Evolutionary conservation across 2,888 invertebrate species (phyloP), one percentile per base, ranked within the genome.

Genomic region (Hoplodrina ambigua): DNA sequence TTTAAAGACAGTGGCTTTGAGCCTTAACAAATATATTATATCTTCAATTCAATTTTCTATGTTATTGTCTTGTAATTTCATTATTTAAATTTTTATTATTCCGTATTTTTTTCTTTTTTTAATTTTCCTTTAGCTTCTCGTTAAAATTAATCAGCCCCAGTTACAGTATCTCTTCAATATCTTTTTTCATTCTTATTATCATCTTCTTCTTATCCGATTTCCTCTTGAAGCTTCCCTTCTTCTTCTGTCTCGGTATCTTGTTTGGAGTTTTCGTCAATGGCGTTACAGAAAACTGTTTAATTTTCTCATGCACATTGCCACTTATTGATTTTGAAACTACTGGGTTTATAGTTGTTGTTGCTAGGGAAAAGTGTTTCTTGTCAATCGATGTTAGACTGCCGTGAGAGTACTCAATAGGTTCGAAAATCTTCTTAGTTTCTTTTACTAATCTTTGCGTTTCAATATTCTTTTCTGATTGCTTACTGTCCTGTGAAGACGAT

Each of bases 261-360:
- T 85, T 83, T 1, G 94, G 93, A 15, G 86, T 87, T 72, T 90
- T 90, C 0, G 86, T 67, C n/a, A 77, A 63, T 8, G 79, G 74
- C 8, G 78, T 87, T 71, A 90, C 94, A 0, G 94, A 92, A 72
- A 96, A 96, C 77, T 92, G 94, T 76, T 91, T 93, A 13, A 96
- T 94, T 87, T 94, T 96, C n/a, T 96, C 95, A 50, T 93, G 90
- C 0, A 96, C 96, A 76, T 93, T 95, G 0, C 95, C 94, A 58
- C 89, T 85, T 33, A 92, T 89, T 3, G 89, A 86, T 78, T 89
- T 93, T 0, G 91, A 86, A 3, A 91, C 87, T 3, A 90, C 72
- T 15, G 92, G 90, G 46, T 87, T 89, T 0, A 87, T 60, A 19
- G 83, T 75, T 2, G 90, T 89, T 8, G 78, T 87, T 76, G 81